A percentile compares a stretch with the other conserved stretches of the same genome.
phyloP scores from a whole-genome alignment of 2,113 vertebrate genomes.

The Pandion haliaetus region DNA sequence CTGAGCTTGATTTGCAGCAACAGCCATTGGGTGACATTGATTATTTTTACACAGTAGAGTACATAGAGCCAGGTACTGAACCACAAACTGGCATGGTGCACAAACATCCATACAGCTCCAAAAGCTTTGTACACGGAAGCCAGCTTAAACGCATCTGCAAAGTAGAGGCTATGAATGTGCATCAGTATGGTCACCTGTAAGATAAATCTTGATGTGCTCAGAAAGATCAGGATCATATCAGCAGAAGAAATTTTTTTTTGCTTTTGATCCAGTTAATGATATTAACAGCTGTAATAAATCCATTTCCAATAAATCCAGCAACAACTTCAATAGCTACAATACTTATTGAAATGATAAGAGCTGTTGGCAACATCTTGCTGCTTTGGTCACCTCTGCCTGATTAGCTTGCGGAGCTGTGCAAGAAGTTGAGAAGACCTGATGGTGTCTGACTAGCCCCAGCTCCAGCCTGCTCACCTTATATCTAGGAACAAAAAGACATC shows the following conservation, averaged over 20 bases:
- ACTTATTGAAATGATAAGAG: not conserved
- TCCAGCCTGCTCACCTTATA: not conserved
- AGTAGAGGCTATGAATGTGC: no score
- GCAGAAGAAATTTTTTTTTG: not conserved
- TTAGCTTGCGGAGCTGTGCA: not conserved
- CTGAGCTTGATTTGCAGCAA: no score
- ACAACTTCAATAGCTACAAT: not conserved
- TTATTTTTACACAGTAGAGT: no score
- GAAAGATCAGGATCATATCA: conserved; percentile 28
- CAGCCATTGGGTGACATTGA: no score
- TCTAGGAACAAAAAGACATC: not conserved
- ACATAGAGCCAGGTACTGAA: no score
- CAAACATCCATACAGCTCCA: no score
- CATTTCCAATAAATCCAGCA: conserved; percentile 10
- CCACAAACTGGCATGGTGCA: no score
- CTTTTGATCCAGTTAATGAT: conserved; percentile 1
- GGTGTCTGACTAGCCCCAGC: not conserved
- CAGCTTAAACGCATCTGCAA: no score
- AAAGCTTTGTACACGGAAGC: no score
- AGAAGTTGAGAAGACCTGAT: not conserved
- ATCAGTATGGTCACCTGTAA: no score
- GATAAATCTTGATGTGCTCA: conserved; percentile 25
- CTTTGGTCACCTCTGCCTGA: not conserved
- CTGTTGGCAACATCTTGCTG: not conserved
- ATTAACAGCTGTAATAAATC: conserved; percentile 32